phyloP scores from a whole-genome alignment of 2,797 vertebrate species.

The Esox masquinongy region DNA sequence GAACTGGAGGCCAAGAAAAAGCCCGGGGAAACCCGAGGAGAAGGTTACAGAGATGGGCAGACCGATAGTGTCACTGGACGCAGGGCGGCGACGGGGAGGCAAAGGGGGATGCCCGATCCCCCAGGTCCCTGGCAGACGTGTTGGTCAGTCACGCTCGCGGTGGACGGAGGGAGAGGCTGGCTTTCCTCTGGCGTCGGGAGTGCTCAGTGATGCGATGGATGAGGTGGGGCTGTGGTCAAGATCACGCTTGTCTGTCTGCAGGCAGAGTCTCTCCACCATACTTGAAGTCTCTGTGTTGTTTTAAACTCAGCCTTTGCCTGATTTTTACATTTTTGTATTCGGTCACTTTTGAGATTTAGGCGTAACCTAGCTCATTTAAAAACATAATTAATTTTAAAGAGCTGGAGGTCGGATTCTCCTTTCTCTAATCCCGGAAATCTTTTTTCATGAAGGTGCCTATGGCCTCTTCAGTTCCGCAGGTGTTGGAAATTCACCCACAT shows the following conservation, averaged over 20 bases:
- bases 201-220: constrained; percentile 34
- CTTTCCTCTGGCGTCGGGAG: neutral
- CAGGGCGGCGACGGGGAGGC: neutral
- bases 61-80: constrained; percentile 40
- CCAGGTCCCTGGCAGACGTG: too few species aligned
- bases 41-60: constrained; percentile 43
- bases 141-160: neutral
- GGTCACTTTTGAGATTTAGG: neutral
- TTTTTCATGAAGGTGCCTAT: neutral
- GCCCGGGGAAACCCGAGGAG: constrained; percentile 34
- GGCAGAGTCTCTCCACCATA: neutral
- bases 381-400: neutral
- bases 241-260: constrained; percentile 10
- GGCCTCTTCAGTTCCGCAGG: neutral
- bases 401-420: neutral
- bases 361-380: neutral
- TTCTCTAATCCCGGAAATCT: neutral
- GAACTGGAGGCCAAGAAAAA: constrained; percentile 9
- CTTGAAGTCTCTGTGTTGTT: constrained; percentile 11
- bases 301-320: constrained; percentile 46
- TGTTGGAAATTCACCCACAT: neutral
- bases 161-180: too few species aligned
- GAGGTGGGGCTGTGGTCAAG: constrained; percentile 34
- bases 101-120: neutral
- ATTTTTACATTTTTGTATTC: neutral